A percentile compares a stretch with the other conserved stretches of the same genome.
These are phyloP conservation scores for Myotis brandtii DNA, from an alignment of 2,113 vertebrate species.

Conservation along the genomic window DNA sequence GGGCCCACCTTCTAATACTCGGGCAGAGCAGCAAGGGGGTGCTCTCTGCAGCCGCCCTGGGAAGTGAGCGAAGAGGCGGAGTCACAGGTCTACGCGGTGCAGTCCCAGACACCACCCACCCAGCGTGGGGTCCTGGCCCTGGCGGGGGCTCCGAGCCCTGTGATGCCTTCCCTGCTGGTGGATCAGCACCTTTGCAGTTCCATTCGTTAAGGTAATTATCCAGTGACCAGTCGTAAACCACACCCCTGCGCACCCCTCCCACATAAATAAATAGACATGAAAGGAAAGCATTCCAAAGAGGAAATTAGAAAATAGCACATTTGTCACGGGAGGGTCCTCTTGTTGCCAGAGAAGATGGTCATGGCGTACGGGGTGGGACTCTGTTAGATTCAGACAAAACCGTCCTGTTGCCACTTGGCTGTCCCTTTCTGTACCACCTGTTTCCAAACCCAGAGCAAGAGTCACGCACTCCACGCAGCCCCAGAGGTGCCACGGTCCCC, in stretches of 20 bases:
- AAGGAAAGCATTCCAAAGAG: neutral
- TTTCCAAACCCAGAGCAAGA: neutral
- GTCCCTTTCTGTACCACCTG: neutral
- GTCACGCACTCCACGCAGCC: neutral
- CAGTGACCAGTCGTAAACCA: neutral
- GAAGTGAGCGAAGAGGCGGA: no score
- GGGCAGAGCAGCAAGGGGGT: no score
- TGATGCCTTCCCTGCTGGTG: neutral
- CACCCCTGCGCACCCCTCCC: neutral
- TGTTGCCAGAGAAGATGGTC: neutral
- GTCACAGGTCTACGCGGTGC: no score
- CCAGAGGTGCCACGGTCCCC: neutral
- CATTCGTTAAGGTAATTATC: neutral
- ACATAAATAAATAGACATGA: neutral
- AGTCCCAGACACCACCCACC: no score
- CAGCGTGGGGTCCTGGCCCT: neutral
- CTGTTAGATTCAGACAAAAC: neutral
- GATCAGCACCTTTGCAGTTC: neutral
- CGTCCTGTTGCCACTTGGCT: neutral
- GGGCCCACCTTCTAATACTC: no score
- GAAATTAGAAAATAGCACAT: neutral
- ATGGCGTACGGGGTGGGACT: neutral
- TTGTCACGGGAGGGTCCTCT: neutral
- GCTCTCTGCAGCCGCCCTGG: no score
- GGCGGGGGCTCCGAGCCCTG: neutral